Conservation (phyloP, 1,140 invertebrate genomes). For the Zaprionus gabonicus region DNA sequence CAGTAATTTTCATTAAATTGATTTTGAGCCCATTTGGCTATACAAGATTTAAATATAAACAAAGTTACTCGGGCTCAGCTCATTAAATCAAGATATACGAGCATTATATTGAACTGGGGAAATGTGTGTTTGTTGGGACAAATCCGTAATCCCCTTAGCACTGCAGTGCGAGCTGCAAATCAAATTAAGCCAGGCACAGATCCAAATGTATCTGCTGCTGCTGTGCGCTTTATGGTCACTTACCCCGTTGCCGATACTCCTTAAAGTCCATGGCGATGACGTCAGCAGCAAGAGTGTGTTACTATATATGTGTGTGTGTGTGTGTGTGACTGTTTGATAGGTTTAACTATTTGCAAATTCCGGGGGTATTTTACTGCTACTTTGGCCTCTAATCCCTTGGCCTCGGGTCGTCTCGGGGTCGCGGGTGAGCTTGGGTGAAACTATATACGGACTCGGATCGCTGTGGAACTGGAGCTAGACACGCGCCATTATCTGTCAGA, state of each 20-base stretch:
- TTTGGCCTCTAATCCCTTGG: slow-evolving; percentile 22
- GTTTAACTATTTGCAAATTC: slow-evolving; percentile 11
- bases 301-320: background rate
- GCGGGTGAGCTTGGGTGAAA: background rate
- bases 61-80: background rate
- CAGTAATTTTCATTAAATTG: slow-evolving; percentile 5
- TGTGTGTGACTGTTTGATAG: slow-evolving; percentile 6
- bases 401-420: background rate
- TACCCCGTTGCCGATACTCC: slow-evolving; percentile 79
- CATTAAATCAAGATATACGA: slow-evolving; percentile 47
- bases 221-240: slow-evolving; percentile 72
- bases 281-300: background rate
- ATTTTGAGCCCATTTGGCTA: background rate
- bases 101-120: slow-evolving; percentile 18
- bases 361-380: background rate
- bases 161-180: slow-evolving; percentile 26
- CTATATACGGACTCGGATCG: slow-evolving; percentile 1
- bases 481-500: slow-evolving; percentile 44
- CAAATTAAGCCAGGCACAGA: slow-evolving; percentile 26
- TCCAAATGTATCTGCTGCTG: slow-evolving; percentile 37
- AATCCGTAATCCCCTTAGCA: slow-evolving; percentile 35
- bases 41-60: background rate
- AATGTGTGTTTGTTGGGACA: slow-evolving; percentile 35
- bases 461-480: slow-evolving; percentile 19
- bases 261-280: slow-evolving; percentile 72